Evolutionary conservation across 2,888 invertebrate species (phyloP).

Genomic region (Scrobipalpa atriplicella): DNA sequence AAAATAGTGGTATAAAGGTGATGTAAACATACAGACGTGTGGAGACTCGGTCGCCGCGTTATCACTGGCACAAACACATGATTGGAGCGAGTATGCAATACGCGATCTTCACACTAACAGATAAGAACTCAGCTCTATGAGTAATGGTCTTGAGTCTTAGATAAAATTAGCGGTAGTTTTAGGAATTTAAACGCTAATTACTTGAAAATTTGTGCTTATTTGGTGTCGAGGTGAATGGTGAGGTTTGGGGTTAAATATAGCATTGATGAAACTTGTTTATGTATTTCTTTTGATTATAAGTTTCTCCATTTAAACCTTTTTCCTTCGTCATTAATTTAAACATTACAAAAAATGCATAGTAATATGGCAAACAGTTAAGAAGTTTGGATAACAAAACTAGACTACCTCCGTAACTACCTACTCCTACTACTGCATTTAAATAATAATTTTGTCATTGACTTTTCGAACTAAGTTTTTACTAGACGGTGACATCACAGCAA

Average conservation of each 20-base stretch:
- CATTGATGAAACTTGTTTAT: neutral
- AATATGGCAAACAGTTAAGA: too few relatives aligned
- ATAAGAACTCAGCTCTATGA: slow-evolving; percentile 1
- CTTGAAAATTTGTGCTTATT: slow-evolving; percentile 6
- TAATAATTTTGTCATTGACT: too few relatives aligned
- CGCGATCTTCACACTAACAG: neutral
- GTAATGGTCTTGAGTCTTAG: neutral
- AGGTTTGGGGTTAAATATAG: neutral
- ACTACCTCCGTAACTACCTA: too few relatives aligned
- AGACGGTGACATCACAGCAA: neutral
- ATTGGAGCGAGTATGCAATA: neutral
- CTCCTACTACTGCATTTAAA: too few relatives aligned
- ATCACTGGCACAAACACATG: neutral
- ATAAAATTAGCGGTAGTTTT: slow-evolving; percentile 3
- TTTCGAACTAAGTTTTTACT: too few relatives aligned
- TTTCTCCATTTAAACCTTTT: too few relatives aligned
- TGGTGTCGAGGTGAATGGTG: slow-evolving; percentile 1
- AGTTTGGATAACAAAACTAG: too few relatives aligned
- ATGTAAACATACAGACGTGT: neutral
- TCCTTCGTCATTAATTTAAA: too few relatives aligned
- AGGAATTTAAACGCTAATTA: slow-evolving; percentile 4
- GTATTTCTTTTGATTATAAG: too few relatives aligned
- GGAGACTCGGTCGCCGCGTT: slow-evolving; percentile 3
- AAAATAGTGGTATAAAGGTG: neutral
- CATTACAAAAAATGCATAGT: too few relatives aligned